A percentile compares a stretch with the other conserved stretches of the same genome.
These are phyloP conservation scores for Picus viridis DNA, from an alignment of 2,797 vertebrate genomes.

Conservation along the genomic window DNA sequence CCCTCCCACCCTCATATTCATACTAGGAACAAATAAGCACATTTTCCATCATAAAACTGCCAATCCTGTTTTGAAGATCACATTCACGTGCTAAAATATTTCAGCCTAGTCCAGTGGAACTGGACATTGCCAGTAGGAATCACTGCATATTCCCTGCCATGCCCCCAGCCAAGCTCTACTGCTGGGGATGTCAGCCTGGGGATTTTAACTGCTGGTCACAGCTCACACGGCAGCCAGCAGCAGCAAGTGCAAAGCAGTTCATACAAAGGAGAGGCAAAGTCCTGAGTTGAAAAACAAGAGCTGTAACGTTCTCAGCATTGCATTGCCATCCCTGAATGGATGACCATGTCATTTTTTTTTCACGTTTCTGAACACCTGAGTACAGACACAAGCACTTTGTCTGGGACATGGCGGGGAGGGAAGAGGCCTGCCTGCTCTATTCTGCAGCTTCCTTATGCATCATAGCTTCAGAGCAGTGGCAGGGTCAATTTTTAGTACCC, in stretches of 20 bases:
- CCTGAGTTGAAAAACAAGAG: background rate
- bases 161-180: background rate
- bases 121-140: background rate
- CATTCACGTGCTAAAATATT: background rate
- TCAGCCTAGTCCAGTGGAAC: background rate
- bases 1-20: background rate
- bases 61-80: background rate
- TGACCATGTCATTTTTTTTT: background rate
- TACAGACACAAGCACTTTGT: background rate
- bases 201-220: background rate
- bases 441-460: too few species aligned
- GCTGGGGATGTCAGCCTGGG: background rate
- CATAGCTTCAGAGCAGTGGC: too few species aligned
- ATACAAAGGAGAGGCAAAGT: background rate
- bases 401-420: too few species aligned
- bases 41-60: background rate
- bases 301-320: background rate
- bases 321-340: background rate
- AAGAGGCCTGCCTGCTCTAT: too few species aligned
- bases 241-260: background rate
- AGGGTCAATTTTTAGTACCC: background rate
- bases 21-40: background rate
- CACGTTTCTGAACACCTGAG: background rate
- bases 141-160: fast-evolving
- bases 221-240: background rate